Conservation (phyloP, 2,797 vertebrate genomes). For the Graptemys geographica region DNA sequence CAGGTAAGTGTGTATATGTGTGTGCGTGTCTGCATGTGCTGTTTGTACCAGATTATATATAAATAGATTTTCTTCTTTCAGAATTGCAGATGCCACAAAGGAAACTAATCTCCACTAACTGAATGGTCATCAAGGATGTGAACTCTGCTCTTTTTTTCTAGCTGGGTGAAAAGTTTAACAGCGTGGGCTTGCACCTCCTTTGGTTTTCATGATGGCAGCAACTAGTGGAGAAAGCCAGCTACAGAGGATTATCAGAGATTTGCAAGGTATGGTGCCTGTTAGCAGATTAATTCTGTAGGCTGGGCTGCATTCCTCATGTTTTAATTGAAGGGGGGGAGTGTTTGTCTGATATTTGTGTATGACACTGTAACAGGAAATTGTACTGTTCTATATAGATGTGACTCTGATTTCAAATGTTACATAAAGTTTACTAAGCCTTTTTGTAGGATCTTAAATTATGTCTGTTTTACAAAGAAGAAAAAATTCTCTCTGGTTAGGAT, state of each 20-base stretch:
- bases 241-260: slow-evolving; percentile 94
- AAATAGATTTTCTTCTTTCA: not conserved
- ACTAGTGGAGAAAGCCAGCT: slow-evolving; percentile 89
- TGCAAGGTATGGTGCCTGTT: slow-evolving; percentile 87
- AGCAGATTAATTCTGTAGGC: not conserved
- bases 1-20: not conserved
- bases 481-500: not conserved
- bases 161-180: slow-evolving; percentile 27
- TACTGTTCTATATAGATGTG: not conserved
- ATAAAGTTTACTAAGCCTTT: not conserved
- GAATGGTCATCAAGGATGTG: not conserved
- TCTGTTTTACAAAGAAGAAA: not conserved
- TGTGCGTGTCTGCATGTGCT: not conserved
- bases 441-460: not conserved
- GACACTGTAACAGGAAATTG: not conserved
- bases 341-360: not conserved
- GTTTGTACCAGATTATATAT: not conserved
- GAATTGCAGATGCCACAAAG: slow-evolving; percentile 49
- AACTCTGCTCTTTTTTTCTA: slow-evolving; percentile 15
- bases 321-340: not conserved
- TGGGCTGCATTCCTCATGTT: not conserved
- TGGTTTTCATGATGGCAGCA: slow-evolving; percentile 84
- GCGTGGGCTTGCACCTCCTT: not conserved
- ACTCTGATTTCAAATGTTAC: not conserved
- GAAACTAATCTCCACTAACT: slow-evolving; percentile 20